Percentiles rank a stretch among this genome's conserved stretches.
Evolutionary conservation across 2,888 invertebrate genomes (phyloP).

Genomic region (Noctuana brunneofusca): DNA sequence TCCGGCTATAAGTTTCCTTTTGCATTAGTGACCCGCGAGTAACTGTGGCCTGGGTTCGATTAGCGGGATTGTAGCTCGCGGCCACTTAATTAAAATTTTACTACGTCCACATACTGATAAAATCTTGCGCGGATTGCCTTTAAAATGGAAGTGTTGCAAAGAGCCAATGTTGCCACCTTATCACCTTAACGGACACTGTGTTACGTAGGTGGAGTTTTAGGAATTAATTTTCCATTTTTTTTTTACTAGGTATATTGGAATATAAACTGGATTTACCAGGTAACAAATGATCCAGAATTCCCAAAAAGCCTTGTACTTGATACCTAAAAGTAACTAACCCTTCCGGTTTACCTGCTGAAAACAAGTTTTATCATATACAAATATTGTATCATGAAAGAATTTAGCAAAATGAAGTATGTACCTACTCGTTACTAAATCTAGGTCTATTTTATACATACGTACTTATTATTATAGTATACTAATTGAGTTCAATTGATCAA

Average conservation of each 20-base stretch:
- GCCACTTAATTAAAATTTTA: slow-evolving; percentile 70
- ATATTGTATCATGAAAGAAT: no score
- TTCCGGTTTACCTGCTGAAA: no score
- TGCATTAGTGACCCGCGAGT: slow-evolving; percentile 36
- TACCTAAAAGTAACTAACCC: no score
- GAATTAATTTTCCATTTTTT: no score
- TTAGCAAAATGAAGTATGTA: no score
- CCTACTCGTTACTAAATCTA: no score
- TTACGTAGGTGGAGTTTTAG: background rate
- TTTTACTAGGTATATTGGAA: no score
- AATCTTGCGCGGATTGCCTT: slow-evolving; percentile 21
- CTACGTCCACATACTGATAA: slow-evolving; percentile 45
- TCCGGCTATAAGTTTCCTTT: slow-evolving; percentile 11
- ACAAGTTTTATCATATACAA: no score
- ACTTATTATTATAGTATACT: background rate
- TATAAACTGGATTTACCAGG: no score
- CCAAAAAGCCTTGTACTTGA: no score
- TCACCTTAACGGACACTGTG: slow-evolving; percentile 3
- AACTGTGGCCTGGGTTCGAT: slow-evolving; percentile 61
- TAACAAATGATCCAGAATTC: no score
- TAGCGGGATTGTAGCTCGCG: slow-evolving; percentile 57
- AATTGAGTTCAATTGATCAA: slow-evolving; percentile 29
- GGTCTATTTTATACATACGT: slow-evolving; percentile 7
- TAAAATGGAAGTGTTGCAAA: slow-evolving; percentile 24
- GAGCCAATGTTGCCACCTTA: slow-evolving; percentile 18